Evolutionary conservation across 1,140 invertebrate genomes (phyloP).

Genomic region (Trichonephila clavipes): DNA sequence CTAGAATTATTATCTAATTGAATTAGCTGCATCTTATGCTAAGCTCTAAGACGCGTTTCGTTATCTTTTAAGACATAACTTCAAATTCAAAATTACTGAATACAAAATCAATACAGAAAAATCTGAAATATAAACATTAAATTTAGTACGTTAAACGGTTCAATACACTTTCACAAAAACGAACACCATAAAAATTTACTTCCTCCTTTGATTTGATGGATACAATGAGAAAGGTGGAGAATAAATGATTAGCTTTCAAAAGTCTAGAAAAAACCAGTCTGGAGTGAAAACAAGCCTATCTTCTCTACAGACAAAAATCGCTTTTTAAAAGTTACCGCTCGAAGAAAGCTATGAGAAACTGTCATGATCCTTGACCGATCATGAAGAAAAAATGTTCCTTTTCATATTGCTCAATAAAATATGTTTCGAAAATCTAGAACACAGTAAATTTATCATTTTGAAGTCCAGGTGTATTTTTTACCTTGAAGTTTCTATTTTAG

Average conservation of each 20-base stretch:
- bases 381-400: background rate
- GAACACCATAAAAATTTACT: background rate
- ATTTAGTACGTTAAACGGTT: background rate
- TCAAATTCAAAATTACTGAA: too few species aligned
- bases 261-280: background rate
- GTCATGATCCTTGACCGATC: background rate
- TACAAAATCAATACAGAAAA: background rate
- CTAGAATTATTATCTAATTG: too few species aligned
- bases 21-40: too few species aligned
- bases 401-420: background rate
- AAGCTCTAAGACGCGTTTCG: too few species aligned
- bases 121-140: background rate
- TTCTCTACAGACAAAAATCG: background rate
- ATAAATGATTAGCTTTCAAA: background rate
- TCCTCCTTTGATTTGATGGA: background rate
- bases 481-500: too few species aligned
- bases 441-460: background rate
- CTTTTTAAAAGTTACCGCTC: background rate
- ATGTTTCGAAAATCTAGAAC: background rate
- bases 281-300: background rate
- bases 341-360: background rate
- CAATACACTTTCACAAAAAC: background rate
- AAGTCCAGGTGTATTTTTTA: too few species aligned
- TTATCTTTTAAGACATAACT: too few species aligned
- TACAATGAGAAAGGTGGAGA: background rate